Conservation (phyloP, 2,888 invertebrate species). For the Apotomis betuletana region DNA sequence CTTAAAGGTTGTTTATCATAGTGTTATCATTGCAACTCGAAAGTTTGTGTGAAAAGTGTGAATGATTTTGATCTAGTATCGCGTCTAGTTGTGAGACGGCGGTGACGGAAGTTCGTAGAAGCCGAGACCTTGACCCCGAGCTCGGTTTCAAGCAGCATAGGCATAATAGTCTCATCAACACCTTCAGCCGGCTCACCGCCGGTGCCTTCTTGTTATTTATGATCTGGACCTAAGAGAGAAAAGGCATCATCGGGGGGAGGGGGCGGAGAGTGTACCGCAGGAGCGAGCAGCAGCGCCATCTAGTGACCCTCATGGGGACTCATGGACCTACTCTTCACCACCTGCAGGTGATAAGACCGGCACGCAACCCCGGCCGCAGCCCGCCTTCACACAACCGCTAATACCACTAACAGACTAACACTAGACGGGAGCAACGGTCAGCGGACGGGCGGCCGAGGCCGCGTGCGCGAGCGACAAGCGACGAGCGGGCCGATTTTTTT, state of each 20-base stretch:
- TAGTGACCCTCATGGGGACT: constrained; percentile 79
- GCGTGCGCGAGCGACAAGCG: constrained; percentile 45
- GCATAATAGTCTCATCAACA: constrained; percentile 81
- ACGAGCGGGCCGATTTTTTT: constrained; percentile 36
- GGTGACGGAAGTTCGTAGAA: constrained; percentile 80
- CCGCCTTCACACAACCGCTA: constrained; percentile 64
- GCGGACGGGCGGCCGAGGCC: constrained; percentile 51
- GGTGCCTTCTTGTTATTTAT: constrained; percentile 78
- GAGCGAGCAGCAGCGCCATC: constrained; percentile 81
- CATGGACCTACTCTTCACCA: constrained; percentile 74
- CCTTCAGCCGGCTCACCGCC: constrained; percentile 74
- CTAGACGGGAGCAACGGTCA: constrained; percentile 57
- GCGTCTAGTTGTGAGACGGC: constrained; percentile 70
- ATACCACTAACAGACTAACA: constrained; percentile 79
- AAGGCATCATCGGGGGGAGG: constrained; percentile 77
- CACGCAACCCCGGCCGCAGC: constrained; percentile 70
- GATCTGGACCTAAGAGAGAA: constrained; percentile 78
- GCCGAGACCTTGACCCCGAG: constrained; percentile 69
- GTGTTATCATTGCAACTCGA: constrained; percentile 65
- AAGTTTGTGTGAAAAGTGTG: constrained; percentile 62
- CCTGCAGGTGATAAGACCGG: constrained; percentile 82
- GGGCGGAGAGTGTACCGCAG: constrained; percentile 81
- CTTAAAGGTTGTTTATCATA: constrained; percentile 13
- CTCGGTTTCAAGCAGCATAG: constrained; percentile 77
- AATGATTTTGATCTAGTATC: constrained; percentile 66